These are phyloP conservation scores for Eudasyphora cyanicolor DNA, from an alignment of 2,888 invertebrate species.

Conservation along the genomic window DNA sequence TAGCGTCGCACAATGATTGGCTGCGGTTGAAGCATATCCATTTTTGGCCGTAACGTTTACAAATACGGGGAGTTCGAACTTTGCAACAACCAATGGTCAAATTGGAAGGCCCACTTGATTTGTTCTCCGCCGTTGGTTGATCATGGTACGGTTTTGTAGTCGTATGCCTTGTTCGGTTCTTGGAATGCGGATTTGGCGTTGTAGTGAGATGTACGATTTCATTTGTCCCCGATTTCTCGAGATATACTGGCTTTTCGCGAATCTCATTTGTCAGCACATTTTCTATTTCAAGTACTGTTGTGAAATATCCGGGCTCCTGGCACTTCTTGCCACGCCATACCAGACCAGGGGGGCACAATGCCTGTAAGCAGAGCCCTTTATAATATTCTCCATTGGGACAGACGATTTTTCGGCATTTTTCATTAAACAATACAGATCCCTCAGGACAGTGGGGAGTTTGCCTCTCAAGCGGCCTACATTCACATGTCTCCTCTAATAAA, in stretches of 20 bases:
- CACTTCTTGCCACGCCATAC: conserved; percentile 72
- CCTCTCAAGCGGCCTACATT: conserved; percentile 16
- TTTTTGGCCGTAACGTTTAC: conserved; percentile 68
- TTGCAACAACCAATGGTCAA: conserved; percentile 67
- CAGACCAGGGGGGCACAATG: conserved; percentile 71
- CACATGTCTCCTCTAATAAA: conserved; percentile 6
- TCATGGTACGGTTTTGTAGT: not conserved
- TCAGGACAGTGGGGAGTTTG: conserved; percentile 68
- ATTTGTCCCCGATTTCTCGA: not conserved
- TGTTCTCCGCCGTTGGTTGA: conserved; percentile 8
- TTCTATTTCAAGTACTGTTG: conserved; percentile 72
- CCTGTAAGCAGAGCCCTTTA: conserved; percentile 69
- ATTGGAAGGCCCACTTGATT: not conserved
- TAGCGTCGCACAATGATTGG: conserved; percentile 67
- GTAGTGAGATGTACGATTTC: conserved; percentile 20
- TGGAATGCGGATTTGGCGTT: not conserved
- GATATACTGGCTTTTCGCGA: conserved; percentile 47
- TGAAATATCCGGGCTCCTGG: conserved; percentile 71
- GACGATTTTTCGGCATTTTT: conserved; percentile 70
- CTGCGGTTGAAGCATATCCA: conserved; percentile 72
- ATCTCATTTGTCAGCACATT: conserved; percentile 70
- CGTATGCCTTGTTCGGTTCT: not conserved
- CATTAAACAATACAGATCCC: conserved; percentile 66
- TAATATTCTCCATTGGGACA: conserved; percentile 71
- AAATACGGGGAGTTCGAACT: conserved; percentile 71